A percentile compares a stretch with the other conserved stretches of the same genome.
Conservation (phyloP, 2,888 invertebrate species). For the Tuberolachnus salignus region DNA sequence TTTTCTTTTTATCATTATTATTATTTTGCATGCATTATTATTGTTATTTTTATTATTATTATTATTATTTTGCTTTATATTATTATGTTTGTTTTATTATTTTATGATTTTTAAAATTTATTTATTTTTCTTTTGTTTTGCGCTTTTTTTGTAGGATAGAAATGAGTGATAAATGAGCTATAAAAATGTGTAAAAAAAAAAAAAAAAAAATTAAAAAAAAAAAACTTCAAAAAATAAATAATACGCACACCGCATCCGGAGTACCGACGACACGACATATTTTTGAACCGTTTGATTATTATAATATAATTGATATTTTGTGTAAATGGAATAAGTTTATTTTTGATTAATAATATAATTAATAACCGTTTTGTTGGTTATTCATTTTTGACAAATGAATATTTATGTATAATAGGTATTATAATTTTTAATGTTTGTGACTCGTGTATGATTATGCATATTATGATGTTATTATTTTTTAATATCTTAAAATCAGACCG, state of each 20-base stretch:
- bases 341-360: no score
- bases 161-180: constrained; percentile 57
- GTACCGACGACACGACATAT: not conserved
- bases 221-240: no score
- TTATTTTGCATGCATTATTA: constrained; percentile 52
- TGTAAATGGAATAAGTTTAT: no score
- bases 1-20: constrained; percentile 18
- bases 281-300: no score
- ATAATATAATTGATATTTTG: no score
- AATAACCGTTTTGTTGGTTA: no score
- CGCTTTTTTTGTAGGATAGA: constrained; percentile 57
- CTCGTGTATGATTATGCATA: no score
- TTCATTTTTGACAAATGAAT: no score
- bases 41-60: constrained; percentile 41
- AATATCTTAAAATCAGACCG: no score
- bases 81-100: constrained; percentile 29
- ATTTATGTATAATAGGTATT: no score
- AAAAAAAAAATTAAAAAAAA: not conserved
- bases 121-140: constrained; percentile 56
- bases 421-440: no score
- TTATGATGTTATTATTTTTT: no score
- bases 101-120: constrained; percentile 54
- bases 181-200: constrained; percentile 22
- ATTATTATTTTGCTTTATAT: constrained; percentile 37
- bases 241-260: constrained; percentile 3